Evolutionary conservation across 2,888 invertebrate genomes (phyloP).

Genomic region (Dioctria rufipes): DNA sequence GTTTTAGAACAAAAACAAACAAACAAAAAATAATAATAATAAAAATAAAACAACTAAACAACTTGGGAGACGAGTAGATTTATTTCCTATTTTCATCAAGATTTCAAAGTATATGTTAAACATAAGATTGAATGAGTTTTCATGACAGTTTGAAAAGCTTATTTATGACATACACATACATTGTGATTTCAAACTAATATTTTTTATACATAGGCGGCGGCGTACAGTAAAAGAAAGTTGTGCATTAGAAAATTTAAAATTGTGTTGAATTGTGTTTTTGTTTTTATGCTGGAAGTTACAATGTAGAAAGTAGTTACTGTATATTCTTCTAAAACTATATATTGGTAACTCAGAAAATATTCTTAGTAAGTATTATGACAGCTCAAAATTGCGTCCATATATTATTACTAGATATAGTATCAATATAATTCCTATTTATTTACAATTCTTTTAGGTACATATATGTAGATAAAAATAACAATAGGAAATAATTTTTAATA

Average conservation of each 20-base stretch:
- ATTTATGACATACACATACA: background rate
- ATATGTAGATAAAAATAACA: constrained; percentile 11
- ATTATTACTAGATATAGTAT: too few relatives aligned
- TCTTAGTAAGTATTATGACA: background rate
- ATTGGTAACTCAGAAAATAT: constrained; percentile 26
- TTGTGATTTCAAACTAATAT: too few relatives aligned
- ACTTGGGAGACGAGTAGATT: constrained; percentile 38
- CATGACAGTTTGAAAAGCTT: background rate
- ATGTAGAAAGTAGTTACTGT: too few relatives aligned
- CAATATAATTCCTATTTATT: constrained; percentile 2
- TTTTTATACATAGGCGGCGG: too few relatives aligned
- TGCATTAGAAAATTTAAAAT: too few relatives aligned
- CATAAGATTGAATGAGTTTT: background rate
- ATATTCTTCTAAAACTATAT: background rate
- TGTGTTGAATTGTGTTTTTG: too few relatives aligned
- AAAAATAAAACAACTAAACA: background rate
- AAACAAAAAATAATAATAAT: too few relatives aligned
- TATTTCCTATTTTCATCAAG: constrained; percentile 30
- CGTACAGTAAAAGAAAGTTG: too few relatives aligned
- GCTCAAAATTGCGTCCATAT: constrained; percentile 24
- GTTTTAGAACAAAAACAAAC: too few relatives aligned
- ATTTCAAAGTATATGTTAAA: background rate
- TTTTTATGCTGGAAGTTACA: too few relatives aligned
- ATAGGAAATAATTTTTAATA: background rate
- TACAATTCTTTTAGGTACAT: constrained; percentile 1